A percentile compares a stretch with the other conserved stretches of the same genome.
These are phyloP conservation scores for Engraulis encrasicolus DNA, from an alignment of 2,113 vertebrate genomes.

Conservation along the genomic window DNA sequence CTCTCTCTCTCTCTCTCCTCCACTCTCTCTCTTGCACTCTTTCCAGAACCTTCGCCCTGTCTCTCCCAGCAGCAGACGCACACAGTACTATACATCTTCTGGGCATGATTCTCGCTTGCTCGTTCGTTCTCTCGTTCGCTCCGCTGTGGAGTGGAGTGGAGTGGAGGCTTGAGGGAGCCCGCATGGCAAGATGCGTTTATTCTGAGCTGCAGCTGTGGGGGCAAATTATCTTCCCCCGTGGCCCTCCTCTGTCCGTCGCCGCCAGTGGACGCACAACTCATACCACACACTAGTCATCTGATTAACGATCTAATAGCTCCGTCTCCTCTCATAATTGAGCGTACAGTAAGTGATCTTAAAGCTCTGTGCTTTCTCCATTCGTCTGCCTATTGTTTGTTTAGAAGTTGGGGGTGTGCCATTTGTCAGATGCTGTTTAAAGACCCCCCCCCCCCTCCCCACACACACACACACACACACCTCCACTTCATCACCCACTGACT, in stretches of 20 bases:
- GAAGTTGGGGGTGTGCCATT: slow-evolving; percentile 58
- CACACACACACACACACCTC: too few relatives aligned
- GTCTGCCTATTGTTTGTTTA: slow-evolving; percentile 60
- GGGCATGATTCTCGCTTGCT: neutral
- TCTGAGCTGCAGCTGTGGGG: slow-evolving; percentile 48
- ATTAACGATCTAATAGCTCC: slow-evolving; percentile 56
- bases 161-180: neutral
- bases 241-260: neutral
- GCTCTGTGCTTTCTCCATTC: slow-evolving; percentile 57
- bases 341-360: slow-evolving; percentile 66
- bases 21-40: neutral
- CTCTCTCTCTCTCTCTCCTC: neutral
- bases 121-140: too few relatives aligned
- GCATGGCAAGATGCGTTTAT: slow-evolving; percentile 38
- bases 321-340: slow-evolving; percentile 61
- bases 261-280: slow-evolving; percentile 48
- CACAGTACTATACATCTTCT: neutral
- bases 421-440: slow-evolving; percentile 59
- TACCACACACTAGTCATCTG: slow-evolving; percentile 7
- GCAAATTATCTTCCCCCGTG: slow-evolving; percentile 33
- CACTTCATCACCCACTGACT: neutral
- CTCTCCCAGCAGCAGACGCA: neutral
- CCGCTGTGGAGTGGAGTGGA: too few relatives aligned
- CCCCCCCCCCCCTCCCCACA: too few relatives aligned
- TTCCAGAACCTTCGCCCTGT: neutral